Evolutionary conservation across 2,797 vertebrate genomes (phyloP).

Genomic region (Merluccius polli): DNA sequence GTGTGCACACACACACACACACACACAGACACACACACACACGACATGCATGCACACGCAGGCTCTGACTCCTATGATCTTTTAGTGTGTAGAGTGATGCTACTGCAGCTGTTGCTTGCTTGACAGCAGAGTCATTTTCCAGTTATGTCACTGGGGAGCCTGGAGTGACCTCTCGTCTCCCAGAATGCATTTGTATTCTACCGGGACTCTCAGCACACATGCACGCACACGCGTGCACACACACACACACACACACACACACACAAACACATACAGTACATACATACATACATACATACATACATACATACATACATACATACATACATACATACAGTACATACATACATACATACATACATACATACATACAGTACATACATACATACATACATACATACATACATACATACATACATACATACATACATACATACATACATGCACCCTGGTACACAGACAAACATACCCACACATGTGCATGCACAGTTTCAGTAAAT

Average conservation of each 20-base stretch:
- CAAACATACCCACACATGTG: not conserved
- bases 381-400: not conserved
- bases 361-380: not conserved
- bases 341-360: not conserved
- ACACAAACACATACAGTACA: not conserved
- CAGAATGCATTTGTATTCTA: constrained; percentile 21
- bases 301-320: not conserved
- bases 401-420: not conserved
- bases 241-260: not conserved
- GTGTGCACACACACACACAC: constrained; percentile 9
- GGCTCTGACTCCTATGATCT: not conserved
- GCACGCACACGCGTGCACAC: not conserved
- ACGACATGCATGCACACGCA: not conserved
- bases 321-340: not conserved
- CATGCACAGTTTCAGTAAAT: not conserved
- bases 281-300: not conserved
- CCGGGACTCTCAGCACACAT: not conserved
- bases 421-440: not conserved
- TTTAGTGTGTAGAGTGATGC: constrained; percentile 12
- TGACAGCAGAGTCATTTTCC: constrained; percentile 36
- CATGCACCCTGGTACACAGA: not conserved
- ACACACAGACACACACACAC: not conserved
- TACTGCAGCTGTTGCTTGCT: constrained; percentile 43
- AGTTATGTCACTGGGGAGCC: constrained; percentile 25
- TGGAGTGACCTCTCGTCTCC: constrained; percentile 15